phyloP scores from a whole-genome alignment of 2,888 invertebrate species.

The Hydrotaea diabolus region DNA sequence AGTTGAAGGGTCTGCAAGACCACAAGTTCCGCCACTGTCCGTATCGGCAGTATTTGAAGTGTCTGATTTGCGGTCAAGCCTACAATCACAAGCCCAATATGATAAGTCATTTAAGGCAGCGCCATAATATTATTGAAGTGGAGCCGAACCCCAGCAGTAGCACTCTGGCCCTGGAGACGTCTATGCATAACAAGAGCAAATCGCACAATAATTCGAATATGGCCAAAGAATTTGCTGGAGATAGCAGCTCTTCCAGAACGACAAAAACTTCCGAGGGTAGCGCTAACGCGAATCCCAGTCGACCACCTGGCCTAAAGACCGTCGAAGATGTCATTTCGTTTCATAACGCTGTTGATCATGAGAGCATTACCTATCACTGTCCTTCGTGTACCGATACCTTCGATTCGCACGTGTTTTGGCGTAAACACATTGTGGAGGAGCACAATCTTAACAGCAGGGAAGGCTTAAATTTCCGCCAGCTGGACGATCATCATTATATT shows the following conservation, averaged over 20 bases:
- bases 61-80: slow-evolving; percentile 76
- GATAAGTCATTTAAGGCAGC: slow-evolving; percentile 74
- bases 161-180: slow-evolving; percentile 10
- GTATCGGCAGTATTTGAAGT: slow-evolving; percentile 75
- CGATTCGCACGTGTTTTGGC: slow-evolving; percentile 77
- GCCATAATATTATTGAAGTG: slow-evolving; percentile 74
- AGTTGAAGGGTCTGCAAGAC: slow-evolving; percentile 77
- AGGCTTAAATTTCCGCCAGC: slow-evolving; percentile 76
- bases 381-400: slow-evolving; percentile 76
- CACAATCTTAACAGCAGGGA: slow-evolving; percentile 76
- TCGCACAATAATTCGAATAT: slow-evolving; percentile 40
- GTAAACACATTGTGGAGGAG: slow-evolving; percentile 77
- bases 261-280: slow-evolving; percentile 40
- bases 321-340: slow-evolving; percentile 76
- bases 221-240: neutral
- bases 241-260: slow-evolving; percentile 9
- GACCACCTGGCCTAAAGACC: slow-evolving; percentile 74
- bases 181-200: neutral
- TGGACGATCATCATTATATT: slow-evolving; percentile 76
- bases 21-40: slow-evolving; percentile 77
- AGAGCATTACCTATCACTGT: slow-evolving; percentile 76
- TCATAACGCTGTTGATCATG: slow-evolving; percentile 77
- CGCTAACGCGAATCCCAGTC: slow-evolving; percentile 33
- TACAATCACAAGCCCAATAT: slow-evolving; percentile 78
- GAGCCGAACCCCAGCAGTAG: slow-evolving; percentile 56